Conservation (phyloP, 2,113 vertebrate genomes). For the Erinaceus europaeus region DNA sequence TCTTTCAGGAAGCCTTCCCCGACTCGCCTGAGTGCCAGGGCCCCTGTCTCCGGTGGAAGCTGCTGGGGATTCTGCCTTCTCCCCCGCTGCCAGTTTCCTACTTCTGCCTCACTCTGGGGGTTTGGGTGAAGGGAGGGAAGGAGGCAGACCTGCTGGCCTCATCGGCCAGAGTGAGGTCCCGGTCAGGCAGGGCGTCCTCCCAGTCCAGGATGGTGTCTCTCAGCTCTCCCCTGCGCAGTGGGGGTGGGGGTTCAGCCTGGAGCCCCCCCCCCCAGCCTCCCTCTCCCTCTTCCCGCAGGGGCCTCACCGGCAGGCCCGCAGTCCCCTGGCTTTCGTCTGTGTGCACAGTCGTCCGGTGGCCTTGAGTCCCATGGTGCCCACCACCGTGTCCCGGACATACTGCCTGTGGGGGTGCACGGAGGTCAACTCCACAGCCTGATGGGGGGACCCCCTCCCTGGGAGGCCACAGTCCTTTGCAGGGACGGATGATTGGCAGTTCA, state of each 20-base stretch:
- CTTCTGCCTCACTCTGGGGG: fast-evolving
- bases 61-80: not conserved
- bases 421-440: not conserved
- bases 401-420: conserved; percentile 81
- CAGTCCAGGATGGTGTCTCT: conserved; percentile 96
- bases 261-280: not conserved
- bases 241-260: not conserved
- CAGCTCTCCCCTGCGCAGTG: conserved; percentile 88
- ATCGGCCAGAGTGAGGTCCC: conserved; percentile 90
- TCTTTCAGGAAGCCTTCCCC: not conserved
- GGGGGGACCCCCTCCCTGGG: not conserved
- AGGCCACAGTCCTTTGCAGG: too few relatives aligned
- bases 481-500: too few relatives aligned
- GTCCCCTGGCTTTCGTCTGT: conserved; percentile 91
- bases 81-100: fast-evolving
- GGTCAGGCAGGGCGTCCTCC: conserved; percentile 94
- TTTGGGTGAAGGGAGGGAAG: too few relatives aligned
- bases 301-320: conserved; percentile 93
- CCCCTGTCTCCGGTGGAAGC: fast-evolving
- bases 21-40: not conserved
- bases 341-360: conserved; percentile 92
- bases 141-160: conserved; percentile 94
- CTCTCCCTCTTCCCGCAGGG: too few relatives aligned
- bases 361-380: conserved; percentile 97
- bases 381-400: conserved; percentile 92